A percentile compares a stretch with the other conserved stretches of the same genome.
Conservation (phyloP, 2,888 invertebrate species). For the Halictus ligatus region DNA sequence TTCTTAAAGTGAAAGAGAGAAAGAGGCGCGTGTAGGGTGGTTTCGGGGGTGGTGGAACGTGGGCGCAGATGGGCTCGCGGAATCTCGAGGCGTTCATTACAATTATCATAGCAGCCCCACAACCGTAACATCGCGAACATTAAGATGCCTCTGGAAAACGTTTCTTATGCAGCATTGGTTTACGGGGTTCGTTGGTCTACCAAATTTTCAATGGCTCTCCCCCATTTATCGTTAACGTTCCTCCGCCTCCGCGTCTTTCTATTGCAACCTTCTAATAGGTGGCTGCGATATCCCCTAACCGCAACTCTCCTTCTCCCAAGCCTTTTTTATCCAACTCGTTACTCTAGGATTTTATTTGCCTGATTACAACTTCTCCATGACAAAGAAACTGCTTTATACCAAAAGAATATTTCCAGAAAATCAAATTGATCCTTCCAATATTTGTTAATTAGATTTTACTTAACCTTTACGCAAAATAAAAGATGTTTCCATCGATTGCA, state of each 20-base stretch:
- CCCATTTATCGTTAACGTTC: background rate
- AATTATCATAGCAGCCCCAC: slow-evolving; percentile 83
- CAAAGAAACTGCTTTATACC: too few species aligned
- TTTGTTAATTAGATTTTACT: too few species aligned
- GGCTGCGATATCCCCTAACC: background rate
- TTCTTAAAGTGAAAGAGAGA: background rate
- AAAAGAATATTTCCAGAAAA: too few species aligned
- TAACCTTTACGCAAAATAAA: too few species aligned
- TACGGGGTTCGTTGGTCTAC: slow-evolving; percentile 11
- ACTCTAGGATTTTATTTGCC: background rate
- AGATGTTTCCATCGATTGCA: too few species aligned
- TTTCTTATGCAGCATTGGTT: slow-evolving; percentile 62
- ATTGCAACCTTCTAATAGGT: background rate
- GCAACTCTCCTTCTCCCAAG: background rate
- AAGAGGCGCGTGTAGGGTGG: slow-evolving; percentile 45
- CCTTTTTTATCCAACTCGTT: too few species aligned
- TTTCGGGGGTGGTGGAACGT: slow-evolving; percentile 54
- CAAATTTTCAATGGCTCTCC: background rate
- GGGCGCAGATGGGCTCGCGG: slow-evolving; percentile 83
- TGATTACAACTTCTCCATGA: background rate
- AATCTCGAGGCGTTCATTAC: slow-evolving; percentile 84
- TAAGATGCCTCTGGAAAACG: slow-evolving; percentile 64
- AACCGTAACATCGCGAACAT: slow-evolving; percentile 73
- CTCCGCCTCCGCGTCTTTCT: background rate
- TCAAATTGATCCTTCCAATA: too few species aligned